Percentiles rank a stretch among this genome's conserved stretches.
Conservation (phyloP, 2,113 vertebrate species). For the Lanius ludovicianus region DNA sequence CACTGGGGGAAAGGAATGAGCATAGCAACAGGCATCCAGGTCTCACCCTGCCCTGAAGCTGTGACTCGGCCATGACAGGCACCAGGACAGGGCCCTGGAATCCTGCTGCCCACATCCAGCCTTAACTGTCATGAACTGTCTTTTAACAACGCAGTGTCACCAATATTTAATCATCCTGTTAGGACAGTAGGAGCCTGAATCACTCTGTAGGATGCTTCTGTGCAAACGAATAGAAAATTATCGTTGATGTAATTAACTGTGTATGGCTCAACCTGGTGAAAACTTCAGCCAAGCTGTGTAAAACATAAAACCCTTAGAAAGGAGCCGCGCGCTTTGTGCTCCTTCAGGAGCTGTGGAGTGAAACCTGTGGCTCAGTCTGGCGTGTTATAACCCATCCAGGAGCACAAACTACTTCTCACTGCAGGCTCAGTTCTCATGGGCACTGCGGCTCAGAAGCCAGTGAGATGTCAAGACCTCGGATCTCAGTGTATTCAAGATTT, state of each 20-base stretch:
- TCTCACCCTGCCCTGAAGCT: background rate
- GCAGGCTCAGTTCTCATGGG: background rate
- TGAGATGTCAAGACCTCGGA: background rate
- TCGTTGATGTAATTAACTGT: background rate
- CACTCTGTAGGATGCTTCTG: background rate
- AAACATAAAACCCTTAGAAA: background rate
- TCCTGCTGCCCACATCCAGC: background rate
- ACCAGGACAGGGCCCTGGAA: background rate
- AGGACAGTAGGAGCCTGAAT: background rate
- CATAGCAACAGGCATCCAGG: background rate
- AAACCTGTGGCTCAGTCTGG: background rate
- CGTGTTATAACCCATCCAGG: slow-evolving; percentile 42
- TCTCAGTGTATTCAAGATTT: background rate
- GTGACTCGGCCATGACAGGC: background rate
- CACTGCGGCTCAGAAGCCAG: background rate
- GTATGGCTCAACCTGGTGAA: background rate
- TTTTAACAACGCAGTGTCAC: background rate
- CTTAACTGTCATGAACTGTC: background rate
- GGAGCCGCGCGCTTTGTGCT: background rate
- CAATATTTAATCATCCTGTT: background rate
- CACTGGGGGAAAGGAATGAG: background rate
- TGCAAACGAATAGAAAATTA: background rate
- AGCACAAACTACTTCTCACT: background rate
- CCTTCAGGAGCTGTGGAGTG: background rate
- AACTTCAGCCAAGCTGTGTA: background rate